A percentile compares a stretch with the other conserved stretches of the same genome.
These are phyloP conservation scores for Protosalanx chinensis DNA, from an alignment of 2,797 vertebrate genomes.

Conservation along the genomic window DNA sequence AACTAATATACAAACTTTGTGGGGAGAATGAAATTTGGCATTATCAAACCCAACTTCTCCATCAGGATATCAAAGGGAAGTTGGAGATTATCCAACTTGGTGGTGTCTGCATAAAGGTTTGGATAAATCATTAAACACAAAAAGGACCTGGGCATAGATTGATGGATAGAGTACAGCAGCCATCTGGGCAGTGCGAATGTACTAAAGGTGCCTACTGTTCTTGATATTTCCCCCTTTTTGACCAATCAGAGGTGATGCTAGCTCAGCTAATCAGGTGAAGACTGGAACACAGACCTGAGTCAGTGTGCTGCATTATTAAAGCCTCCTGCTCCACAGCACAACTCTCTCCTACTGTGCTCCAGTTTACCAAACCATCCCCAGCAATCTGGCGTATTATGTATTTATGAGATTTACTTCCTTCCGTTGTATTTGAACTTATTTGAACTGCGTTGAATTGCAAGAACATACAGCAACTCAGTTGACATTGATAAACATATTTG, in stretches of 20 bases:
- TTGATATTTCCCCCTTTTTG: background rate
- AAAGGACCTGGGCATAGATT: background rate
- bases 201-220: background rate
- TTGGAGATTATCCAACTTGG: background rate
- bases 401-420: slow-evolving; percentile 7
- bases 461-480: background rate
- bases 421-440: background rate
- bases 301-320: slow-evolving; percentile 19
- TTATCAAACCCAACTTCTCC: background rate
- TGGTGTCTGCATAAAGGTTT: slow-evolving; percentile 3
- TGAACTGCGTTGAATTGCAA: background rate
- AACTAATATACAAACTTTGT: background rate
- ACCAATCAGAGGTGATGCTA: background rate
- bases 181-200: background rate
- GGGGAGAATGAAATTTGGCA: background rate
- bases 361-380: background rate
- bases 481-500: background rate
- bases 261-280: background rate
- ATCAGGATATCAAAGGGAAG: background rate
- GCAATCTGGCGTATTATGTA: background rate
- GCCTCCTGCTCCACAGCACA: background rate
- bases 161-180: background rate
- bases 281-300: slow-evolving; percentile 7
- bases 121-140: slow-evolving; percentile 17
- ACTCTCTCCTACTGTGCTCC: background rate